Evolutionary conservation across 2,888 invertebrate genomes (phyloP), one percentile per base, ranked within the genome.

Genomic region (Marasmarcha lunaedactyla): DNA sequence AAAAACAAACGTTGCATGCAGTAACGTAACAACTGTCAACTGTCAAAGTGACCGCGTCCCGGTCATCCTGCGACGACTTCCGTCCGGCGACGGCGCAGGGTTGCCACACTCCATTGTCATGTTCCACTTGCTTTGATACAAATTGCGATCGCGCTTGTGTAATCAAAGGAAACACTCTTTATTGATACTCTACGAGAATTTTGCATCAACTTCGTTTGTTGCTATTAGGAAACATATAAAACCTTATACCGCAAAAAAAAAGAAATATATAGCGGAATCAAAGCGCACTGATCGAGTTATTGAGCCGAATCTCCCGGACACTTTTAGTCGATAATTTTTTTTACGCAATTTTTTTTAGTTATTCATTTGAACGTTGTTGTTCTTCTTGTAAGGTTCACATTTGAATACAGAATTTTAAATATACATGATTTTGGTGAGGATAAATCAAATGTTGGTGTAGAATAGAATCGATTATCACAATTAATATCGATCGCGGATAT

Each of bases 281-380:
- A 3, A 20, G 63, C 68, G 65, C 67, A 63, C 42, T 62, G 72
- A 69, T 71, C 71, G 72, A 74, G 51, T 76, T 76, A 74, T 70
- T 63, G 66, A 64, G 54, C 70, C 71, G 73, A 39, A 71, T 69
- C 70, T 70, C 79, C 81, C 69, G 78, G 78, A 77, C 34, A 34
- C 9, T 13, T 30, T 30, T 9, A 30, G 11, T 30, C 2, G 3
- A 9, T 30, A 30, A 25, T 6, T 30, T 30, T 30, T 20, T 20
- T n/a, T 3, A 30, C 30, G 11, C 9, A 30, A 30, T n/a, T 2
- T n/a, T 3, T n/a, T 30, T n/a, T 11, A 11, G 9, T 30, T 2
- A 30, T 10, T 30, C 10, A 25, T 30, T 30, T 38, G 25, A 27
- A 37, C 46, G 41, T 42, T 52, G 49, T 46, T 38, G 2, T 4